Conservation (phyloP, 1,140 invertebrate genomes). For the Frieseomelitta varia region DNA sequence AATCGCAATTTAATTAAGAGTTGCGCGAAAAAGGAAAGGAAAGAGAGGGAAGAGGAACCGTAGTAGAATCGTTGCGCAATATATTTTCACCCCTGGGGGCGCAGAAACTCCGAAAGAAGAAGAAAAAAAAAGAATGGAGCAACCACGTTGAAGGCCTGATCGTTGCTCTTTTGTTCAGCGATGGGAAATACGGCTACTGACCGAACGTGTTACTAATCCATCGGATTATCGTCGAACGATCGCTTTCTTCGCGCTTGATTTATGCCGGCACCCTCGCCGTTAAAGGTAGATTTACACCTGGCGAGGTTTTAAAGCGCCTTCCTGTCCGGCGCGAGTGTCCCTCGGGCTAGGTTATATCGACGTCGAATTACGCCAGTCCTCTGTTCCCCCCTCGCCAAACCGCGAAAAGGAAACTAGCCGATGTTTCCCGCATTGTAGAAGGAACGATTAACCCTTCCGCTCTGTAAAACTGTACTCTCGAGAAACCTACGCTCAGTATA, state of each 20-base stretch:
- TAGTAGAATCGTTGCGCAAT: not conserved
- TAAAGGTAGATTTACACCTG: slow-evolving; percentile 39
- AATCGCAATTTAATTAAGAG: slow-evolving; percentile 6
- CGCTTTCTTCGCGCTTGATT: slow-evolving; percentile 44
- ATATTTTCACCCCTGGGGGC: not conserved
- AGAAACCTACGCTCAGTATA: too few relatives aligned
- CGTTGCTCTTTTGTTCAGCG: not conserved
- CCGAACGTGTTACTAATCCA: slow-evolving; percentile 35
- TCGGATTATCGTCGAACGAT: slow-evolving; percentile 41
- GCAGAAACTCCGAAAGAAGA: not conserved
- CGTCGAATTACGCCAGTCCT: slow-evolving; percentile 9
- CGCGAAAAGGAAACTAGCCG: not conserved
- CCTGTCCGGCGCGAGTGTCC: not conserved
- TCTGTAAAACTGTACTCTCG: too few relatives aligned
- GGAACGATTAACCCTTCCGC: not conserved
- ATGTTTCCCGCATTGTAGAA: not conserved
- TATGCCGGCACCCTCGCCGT: not conserved
- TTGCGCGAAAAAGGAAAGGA: not conserved
- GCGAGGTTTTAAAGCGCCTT: slow-evolving; percentile 10
- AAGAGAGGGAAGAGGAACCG: too few relatives aligned
- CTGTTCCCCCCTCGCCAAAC: too few relatives aligned
- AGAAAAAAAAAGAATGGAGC: not conserved
- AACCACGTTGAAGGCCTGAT: not conserved
- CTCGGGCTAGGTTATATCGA: slow-evolving; percentile 18
- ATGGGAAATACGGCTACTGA: slow-evolving; percentile 3